These are phyloP conservation scores for Alviniconcha marisindica DNA, from an alignment of 1,140 invertebrate species.

Conservation along the genomic window DNA sequence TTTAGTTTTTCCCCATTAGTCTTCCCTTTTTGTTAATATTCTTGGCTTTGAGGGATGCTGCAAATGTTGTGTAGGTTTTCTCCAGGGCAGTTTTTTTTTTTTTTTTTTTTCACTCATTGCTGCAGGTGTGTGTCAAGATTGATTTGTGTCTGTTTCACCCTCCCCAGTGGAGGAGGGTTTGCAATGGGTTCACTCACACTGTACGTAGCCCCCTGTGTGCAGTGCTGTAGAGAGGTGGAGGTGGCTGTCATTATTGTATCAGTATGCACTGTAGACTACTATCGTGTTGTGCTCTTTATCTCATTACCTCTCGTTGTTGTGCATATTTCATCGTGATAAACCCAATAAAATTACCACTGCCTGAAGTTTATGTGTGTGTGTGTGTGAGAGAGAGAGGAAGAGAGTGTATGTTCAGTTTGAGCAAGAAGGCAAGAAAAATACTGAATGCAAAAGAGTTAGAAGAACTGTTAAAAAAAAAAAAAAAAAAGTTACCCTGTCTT, in stretches of 20 bases:
- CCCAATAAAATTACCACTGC: slow-evolving; percentile 22
- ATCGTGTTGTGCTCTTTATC: slow-evolving; percentile 33
- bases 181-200: neutral
- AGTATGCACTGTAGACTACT: slow-evolving; percentile 28
- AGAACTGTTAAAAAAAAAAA: too few species aligned
- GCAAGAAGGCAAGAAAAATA: too few species aligned
- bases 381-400: neutral
- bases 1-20: too few species aligned
- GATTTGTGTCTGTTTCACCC: neutral
- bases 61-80: too few species aligned
- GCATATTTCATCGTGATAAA: slow-evolving; percentile 39
- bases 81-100: too few species aligned
- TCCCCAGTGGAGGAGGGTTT: neutral
- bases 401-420: too few species aligned
- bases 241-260: neutral
- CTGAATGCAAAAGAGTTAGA: too few species aligned
- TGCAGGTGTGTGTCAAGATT: too few species aligned
- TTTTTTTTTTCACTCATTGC: too few species aligned
- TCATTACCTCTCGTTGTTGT: slow-evolving; percentile 39
- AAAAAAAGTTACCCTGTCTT: too few species aligned
- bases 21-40: too few species aligned
- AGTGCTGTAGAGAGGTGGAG: neutral
- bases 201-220: neutral
- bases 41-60: too few species aligned
- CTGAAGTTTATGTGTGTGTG: slow-evolving; percentile 15